Evolutionary conservation across 2,113 vertebrate genomes (phyloP).

Genomic region (Chlamydotis undulata): DNA sequence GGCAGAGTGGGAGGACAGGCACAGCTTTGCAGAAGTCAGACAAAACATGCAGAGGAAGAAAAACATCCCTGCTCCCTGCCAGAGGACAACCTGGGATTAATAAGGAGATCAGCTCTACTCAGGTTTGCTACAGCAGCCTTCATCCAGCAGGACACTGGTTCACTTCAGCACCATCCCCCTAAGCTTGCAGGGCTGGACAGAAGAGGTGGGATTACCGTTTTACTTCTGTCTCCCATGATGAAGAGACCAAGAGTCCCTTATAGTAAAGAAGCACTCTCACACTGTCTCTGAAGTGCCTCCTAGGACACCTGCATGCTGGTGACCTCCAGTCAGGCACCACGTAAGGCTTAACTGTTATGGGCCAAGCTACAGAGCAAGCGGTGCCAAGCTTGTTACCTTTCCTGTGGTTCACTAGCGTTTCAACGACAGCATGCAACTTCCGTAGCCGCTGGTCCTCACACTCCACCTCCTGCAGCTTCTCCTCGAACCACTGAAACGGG

Average conservation of each 20-base stretch:
- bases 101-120: neutral
- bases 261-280: neutral
- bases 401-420: constrained; percentile 89
- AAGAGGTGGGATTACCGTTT: neutral
- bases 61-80: neutral
- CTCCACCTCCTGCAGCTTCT: constrained; percentile 97
- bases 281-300: neutral
- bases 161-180: neutral
- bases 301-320: rapidly evolving
- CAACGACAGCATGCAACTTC: constrained; percentile 89
- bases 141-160: neutral
- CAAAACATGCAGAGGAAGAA: neutral
- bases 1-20: neutral
- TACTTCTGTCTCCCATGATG: neutral
- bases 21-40: neutral
- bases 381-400: constrained; percentile 78
- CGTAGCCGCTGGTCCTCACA: constrained; percentile 91
- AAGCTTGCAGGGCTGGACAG: neutral
- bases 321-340: neutral
- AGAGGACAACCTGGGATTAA: neutral
- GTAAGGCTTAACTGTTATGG: neutral
- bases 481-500: constrained; percentile 93
- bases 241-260: neutral
- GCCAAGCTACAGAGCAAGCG: rapidly evolving
- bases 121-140: neutral